Percentiles rank a stretch among this genome's conserved stretches.
Conservation (phyloP, 2,113 vertebrate species). For the Gymnorhina tibicen region DNA sequence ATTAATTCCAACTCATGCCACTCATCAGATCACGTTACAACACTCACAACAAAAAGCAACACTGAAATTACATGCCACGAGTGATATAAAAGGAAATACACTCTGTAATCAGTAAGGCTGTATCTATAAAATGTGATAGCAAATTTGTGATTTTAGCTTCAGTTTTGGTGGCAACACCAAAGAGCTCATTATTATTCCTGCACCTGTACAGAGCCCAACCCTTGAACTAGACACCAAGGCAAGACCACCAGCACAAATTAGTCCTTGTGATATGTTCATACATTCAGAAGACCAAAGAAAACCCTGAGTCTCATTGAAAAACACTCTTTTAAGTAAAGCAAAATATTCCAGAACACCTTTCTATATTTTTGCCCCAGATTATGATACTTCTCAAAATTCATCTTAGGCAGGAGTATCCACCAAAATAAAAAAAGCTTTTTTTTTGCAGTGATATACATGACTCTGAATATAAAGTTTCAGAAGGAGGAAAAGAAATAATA, state of each 20-base stretch:
- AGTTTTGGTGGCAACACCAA: background rate
- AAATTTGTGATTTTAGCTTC: background rate
- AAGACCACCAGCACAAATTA: background rate
- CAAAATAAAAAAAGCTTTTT: background rate
- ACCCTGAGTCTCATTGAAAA: background rate
- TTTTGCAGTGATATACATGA: background rate
- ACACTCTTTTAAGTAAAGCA: background rate
- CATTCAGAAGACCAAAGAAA: background rate
- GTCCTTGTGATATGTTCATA: fast-evolving
- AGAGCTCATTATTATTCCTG: background rate
- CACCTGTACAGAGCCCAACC: background rate
- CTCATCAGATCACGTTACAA: background rate
- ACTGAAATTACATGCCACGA: background rate
- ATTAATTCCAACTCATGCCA: background rate
- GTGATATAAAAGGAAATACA: background rate
- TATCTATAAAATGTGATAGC: background rate
- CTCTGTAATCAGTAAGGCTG: background rate
- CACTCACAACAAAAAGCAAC: background rate
- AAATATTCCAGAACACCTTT: background rate
- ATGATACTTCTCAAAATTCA: background rate
- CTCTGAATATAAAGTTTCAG: background rate
- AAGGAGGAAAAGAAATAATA: background rate
- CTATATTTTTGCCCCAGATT: background rate
- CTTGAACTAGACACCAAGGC: background rate
- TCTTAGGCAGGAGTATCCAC: background rate